A percentile compares a stretch with the other conserved stretches of the same genome.
Evolutionary conservation across 2,797 vertebrate species (phyloP).

Genomic region (Danio tinwini): DNA sequence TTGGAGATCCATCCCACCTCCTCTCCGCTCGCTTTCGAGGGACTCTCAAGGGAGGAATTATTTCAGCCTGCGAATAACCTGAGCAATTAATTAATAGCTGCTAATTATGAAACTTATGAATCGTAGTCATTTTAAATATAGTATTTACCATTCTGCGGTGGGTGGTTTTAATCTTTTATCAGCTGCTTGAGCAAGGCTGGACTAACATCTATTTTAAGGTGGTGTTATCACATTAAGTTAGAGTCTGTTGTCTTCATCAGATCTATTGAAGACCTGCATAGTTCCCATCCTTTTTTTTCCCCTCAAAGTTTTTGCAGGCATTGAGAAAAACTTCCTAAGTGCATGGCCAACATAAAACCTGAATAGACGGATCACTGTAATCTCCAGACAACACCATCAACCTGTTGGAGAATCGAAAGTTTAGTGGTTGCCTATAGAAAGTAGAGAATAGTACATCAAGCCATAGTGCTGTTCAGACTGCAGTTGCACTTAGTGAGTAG

Average conservation of each 20-base stretch:
- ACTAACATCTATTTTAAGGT: no score
- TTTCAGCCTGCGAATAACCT: slow-evolving; percentile 25
- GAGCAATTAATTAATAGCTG: slow-evolving; percentile 29
- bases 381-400: not conserved
- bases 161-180: slow-evolving; percentile 24
- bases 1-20: slow-evolving; percentile 25
- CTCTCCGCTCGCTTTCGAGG: slow-evolving; percentile 6
- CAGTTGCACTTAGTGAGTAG: not conserved
- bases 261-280: slow-evolving; percentile 2
- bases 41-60: slow-evolving; percentile 34
- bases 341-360: not conserved
- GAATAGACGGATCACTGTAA: not conserved
- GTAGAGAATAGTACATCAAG: not conserved
- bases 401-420: not conserved
- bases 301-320: not conserved
- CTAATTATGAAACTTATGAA: slow-evolving; percentile 36
- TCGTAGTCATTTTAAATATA: slow-evolving; percentile 21
- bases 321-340: not conserved
- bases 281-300: not conserved
- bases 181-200: not conserved
- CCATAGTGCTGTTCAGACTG: not conserved
- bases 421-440: not conserved
- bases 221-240: not conserved
- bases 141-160: slow-evolving; percentile 15
- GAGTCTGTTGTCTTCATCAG: not conserved